These are phyloP conservation scores for Brachyalestes nurse DNA, from an alignment of 2,797 vertebrate species.

Conservation along the genomic window DNA sequence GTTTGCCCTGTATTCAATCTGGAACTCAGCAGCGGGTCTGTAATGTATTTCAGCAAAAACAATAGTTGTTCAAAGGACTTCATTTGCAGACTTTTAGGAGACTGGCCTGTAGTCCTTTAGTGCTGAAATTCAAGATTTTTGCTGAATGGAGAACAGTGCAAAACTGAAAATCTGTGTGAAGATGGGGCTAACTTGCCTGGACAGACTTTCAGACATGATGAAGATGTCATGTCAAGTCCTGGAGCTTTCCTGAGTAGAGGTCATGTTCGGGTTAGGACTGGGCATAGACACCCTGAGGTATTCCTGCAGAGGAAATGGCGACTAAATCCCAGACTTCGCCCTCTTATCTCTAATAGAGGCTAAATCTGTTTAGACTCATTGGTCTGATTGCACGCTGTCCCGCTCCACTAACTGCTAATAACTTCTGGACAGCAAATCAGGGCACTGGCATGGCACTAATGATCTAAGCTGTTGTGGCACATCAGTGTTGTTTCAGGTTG, in stretches of 20 bases:
- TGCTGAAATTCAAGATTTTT: no score
- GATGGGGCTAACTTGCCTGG: no score
- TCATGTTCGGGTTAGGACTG: not conserved
- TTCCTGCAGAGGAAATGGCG: conserved; percentile 35
- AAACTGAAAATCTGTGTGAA: no score
- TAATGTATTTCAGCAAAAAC: no score
- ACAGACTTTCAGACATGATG: no score
- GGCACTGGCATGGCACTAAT: not conserved
- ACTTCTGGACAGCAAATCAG: conserved; percentile 14
- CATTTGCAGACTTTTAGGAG: no score
- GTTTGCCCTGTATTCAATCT: no score
- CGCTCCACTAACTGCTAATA: conserved; percentile 38
- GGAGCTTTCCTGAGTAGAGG: not conserved
- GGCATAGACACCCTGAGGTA: conserved; percentile 22
- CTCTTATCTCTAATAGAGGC: conserved; percentile 49
- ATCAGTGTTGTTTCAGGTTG: not conserved
- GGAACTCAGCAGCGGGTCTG: no score
- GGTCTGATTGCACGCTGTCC: conserved; percentile 17
- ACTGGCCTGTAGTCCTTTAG: no score
- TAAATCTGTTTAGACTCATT: conserved; percentile 21
- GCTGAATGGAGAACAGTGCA: no score
- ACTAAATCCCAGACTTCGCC: conserved; percentile 27
- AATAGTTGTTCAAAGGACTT: no score
- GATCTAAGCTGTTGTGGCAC: not conserved
- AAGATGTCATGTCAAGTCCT: no score